These are phyloP conservation scores for Theretra japonica DNA, from an alignment of 2,888 invertebrate genomes.

Conservation along the genomic window DNA sequence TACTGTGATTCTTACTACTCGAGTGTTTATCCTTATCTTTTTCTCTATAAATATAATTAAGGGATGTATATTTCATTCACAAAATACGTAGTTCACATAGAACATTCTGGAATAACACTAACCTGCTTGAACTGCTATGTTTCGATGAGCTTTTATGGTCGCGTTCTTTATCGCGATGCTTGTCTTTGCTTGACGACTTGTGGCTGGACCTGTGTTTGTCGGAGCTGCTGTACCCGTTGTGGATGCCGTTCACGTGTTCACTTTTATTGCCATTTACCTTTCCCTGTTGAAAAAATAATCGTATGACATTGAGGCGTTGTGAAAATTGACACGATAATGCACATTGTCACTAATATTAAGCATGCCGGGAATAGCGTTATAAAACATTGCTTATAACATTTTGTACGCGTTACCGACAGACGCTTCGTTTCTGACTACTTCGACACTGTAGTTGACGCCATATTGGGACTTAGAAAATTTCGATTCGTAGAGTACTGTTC, in stretches of 20 bases:
- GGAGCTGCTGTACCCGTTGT: conserved; percentile 88
- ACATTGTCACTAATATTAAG: conserved; percentile 33
- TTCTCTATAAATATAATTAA: conserved; percentile 56
- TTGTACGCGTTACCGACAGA: conserved; percentile 52
- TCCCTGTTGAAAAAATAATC: conserved; percentile 60
- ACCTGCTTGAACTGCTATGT: conserved; percentile 80
- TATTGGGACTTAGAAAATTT: conserved; percentile 92
- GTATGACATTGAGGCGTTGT: conserved; percentile 36
- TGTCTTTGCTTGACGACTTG: conserved; percentile 88
- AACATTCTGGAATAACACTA: conserved; percentile 71
- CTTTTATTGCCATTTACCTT: conserved; percentile 83
- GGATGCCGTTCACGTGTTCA: conserved; percentile 91
- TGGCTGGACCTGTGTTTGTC: conserved; percentile 86
- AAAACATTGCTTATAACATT: conserved; percentile 36
- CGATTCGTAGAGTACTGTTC: conserved; percentile 75
- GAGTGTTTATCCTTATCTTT: conserved; percentile 84
- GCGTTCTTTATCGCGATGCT: conserved; percentile 88
- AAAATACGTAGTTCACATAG: conserved; percentile 40
- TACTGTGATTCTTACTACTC: conserved; percentile 82
- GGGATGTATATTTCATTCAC: conserved; percentile 31
- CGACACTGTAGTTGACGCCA: conserved; percentile 92
- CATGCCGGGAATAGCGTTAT: conserved; percentile 18
- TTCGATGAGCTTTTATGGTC: conserved; percentile 84
- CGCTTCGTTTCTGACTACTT: conserved; percentile 69
- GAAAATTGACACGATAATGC: conserved; percentile 39